Evolutionary conservation across 2,113 vertebrate genomes (phyloP).

Genomic region (Rhegmatorhina hoffmannsi): DNA sequence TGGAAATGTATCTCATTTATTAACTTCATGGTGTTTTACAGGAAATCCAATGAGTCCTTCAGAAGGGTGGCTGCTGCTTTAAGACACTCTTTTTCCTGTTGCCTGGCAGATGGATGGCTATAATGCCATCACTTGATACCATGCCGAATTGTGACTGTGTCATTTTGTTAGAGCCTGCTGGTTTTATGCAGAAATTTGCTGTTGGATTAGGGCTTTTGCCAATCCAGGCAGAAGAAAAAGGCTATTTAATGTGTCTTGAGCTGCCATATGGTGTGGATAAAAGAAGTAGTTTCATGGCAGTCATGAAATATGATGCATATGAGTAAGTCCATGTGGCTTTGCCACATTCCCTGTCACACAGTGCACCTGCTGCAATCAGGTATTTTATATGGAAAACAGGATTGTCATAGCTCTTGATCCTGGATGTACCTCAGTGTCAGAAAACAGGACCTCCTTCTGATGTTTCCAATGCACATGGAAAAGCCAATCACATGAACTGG

Average conservation of each 20-base stretch:
- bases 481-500: not conserved
- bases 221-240: constrained; percentile 49
- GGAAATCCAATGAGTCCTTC: constrained; percentile 9
- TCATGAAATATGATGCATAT: not conserved
- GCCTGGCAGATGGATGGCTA: constrained; percentile 66
- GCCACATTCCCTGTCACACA: not conserved
- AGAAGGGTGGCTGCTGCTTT: constrained; percentile 50
- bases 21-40: not conserved
- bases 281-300: constrained; percentile 12
- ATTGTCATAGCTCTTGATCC: not conserved
- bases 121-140: constrained; percentile 74
- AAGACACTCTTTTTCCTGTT: constrained; percentile 33
- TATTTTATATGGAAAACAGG: not conserved
- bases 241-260: constrained; percentile 57
- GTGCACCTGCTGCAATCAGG: constrained; percentile 22
- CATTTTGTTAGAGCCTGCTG: constrained; percentile 68
- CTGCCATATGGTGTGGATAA: constrained; percentile 53
- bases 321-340: not conserved
- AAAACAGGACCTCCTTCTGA: not conserved
- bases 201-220: constrained; percentile 52
- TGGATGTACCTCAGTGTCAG: not conserved
- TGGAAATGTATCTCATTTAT: constrained; percentile 19
- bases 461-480: not conserved
- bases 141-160: constrained; percentile 65
- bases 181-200: constrained; percentile 69